Evolutionary conservation across 2,113 vertebrate genomes (phyloP).

Genomic region (Myotis yumanensis): DNA sequence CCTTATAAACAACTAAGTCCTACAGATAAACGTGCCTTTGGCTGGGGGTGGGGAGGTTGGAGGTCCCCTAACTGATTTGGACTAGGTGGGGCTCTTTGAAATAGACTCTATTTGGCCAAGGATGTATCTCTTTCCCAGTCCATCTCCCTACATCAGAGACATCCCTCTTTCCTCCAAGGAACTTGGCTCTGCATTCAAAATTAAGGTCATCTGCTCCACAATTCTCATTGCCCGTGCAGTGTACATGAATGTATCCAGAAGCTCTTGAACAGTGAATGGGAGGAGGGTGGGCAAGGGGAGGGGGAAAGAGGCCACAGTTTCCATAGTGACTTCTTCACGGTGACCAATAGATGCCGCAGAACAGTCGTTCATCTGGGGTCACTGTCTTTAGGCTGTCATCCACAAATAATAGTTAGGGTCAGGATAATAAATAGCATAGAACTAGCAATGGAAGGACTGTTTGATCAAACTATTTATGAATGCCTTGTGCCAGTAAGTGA

Average conservation of each 20-base stretch:
- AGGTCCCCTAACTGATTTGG: background rate
- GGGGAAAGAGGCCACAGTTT: background rate
- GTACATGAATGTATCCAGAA: background rate
- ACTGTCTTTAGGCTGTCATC: background rate
- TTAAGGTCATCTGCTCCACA: background rate
- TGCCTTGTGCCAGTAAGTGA: background rate
- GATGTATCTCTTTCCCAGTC: background rate
- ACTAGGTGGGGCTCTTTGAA: background rate
- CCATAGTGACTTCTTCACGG: conserved; percentile 1
- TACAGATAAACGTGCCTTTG: background rate
- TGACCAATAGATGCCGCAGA: background rate
- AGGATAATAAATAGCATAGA: background rate
- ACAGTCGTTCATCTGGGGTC: background rate
- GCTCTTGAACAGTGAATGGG: background rate
- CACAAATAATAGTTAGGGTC: background rate
- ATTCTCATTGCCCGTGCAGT: background rate
- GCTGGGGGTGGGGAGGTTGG: no score
- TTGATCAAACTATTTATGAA: background rate
- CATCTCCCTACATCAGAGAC: background rate
- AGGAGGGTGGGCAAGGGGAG: background rate
- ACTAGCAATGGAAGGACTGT: background rate
- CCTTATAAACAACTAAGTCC: background rate
- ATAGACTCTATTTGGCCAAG: background rate
- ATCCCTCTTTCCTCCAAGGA: background rate
- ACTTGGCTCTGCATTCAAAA: background rate